These are phyloP conservation scores for Arremon aurantiirostris DNA, from an alignment of 2,797 vertebrate genomes.

Conservation along the genomic window DNA sequence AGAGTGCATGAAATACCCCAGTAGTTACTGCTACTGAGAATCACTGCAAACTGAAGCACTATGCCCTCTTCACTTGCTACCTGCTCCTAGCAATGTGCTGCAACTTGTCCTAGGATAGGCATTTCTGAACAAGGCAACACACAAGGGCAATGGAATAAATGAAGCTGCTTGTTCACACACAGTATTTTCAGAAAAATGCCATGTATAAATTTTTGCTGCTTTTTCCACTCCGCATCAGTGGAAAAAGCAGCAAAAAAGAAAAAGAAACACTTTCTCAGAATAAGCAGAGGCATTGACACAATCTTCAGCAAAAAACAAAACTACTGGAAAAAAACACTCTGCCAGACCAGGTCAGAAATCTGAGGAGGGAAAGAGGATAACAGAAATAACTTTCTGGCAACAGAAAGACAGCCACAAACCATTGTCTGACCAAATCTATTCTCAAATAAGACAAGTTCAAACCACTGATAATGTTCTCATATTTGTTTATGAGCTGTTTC, in stretches of 20 bases:
- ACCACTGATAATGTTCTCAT: not conserved
- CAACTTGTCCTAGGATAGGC: not conserved
- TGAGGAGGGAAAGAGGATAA: not conserved
- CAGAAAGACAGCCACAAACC: not conserved
- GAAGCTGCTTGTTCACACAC: not conserved
- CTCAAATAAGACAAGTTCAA: not conserved
- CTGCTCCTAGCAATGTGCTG: not conserved
- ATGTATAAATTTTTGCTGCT: not conserved
- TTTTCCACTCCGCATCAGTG: not conserved
- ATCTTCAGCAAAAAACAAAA: not conserved
- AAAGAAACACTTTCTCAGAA: not conserved
- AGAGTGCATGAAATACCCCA: not conserved
- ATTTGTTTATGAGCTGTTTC: not conserved
- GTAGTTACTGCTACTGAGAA: not conserved
- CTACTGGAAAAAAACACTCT: not conserved
- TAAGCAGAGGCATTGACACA: not conserved
- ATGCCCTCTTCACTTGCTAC: not conserved
- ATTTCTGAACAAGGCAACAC: not conserved
- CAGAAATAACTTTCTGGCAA: not conserved
- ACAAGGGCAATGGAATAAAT: not conserved
- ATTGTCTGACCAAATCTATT: not conserved
- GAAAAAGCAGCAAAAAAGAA: not conserved
- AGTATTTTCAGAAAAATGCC: not conserved
- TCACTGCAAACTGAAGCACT: not conserved
- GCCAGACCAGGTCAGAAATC: not conserved